A percentile compares a stretch with the other conserved stretches of the same genome.
Evolutionary conservation across 2,113 vertebrate species (phyloP).

Genomic region (Muntiacus reevesi): DNA sequence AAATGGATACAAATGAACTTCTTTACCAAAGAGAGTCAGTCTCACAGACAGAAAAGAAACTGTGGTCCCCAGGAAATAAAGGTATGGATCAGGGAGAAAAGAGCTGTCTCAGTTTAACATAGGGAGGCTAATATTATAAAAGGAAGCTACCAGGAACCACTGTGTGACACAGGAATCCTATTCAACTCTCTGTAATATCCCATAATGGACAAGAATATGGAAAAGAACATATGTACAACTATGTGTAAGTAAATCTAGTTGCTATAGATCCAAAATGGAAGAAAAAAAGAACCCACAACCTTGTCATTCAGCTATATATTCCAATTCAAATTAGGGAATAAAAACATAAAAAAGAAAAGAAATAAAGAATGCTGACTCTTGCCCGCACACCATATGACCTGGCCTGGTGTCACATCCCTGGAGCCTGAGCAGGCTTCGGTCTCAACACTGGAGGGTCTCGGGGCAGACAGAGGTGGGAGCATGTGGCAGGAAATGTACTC

Average conservation of each 20-base stretch:
- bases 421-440: background rate
- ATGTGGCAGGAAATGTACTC: background rate
- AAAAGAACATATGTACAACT: background rate
- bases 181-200: background rate
- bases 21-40: background rate
- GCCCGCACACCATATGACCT: background rate
- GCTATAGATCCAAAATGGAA: background rate
- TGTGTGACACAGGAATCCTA: background rate
- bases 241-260: background rate
- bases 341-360: background rate
- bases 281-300: background rate
- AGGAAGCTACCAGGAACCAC: background rate
- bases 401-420: background rate
- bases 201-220: accelerated
- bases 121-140: background rate
- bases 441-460: background rate
- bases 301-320: background rate
- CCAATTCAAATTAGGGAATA: background rate
- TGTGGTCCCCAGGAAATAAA: background rate
- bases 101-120: background rate
- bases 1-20: background rate
- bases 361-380: background rate
- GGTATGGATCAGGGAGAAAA: background rate
- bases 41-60: background rate
- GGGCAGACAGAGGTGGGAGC: background rate